phyloP scores from a whole-genome alignment of 2,888 invertebrate genomes.

The Cheilosia vulpina region DNA sequence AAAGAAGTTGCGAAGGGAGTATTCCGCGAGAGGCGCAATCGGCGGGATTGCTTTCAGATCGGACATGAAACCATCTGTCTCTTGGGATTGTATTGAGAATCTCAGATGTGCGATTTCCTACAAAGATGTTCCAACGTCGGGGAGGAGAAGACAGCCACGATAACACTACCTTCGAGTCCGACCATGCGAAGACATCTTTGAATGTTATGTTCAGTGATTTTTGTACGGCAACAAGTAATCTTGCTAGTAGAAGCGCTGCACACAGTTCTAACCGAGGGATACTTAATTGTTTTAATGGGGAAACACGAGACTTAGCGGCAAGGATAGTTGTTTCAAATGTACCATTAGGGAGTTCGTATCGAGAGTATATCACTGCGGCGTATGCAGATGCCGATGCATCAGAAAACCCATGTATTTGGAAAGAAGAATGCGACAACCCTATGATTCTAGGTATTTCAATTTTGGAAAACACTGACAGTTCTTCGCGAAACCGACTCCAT shows the following conservation, averaged over 20 bases:
- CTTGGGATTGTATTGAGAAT: not conserved
- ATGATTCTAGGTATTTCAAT: not conserved
- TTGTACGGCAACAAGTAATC: slow-evolving; percentile 8
- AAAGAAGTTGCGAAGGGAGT: not conserved
- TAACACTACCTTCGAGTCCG: not conserved
- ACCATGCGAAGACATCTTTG: slow-evolving; percentile 3
- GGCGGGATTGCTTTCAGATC: not conserved
- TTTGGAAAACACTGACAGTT: not conserved
- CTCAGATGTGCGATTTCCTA: not conserved
- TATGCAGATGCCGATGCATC: too few species aligned
- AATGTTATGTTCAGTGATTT: not conserved
- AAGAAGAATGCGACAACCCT: not conserved
- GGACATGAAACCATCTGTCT: not conserved
- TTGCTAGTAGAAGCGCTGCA: too few species aligned
- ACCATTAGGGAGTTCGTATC: too few species aligned
- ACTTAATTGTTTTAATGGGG: slow-evolving; percentile 3
- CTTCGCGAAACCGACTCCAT: not conserved
- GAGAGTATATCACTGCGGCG: too few species aligned
- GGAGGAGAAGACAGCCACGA: not conserved
- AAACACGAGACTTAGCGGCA: not conserved
- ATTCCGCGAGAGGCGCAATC: not conserved
- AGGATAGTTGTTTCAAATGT: too few species aligned
- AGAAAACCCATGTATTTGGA: not conserved
- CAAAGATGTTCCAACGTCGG: not conserved
- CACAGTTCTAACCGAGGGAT: slow-evolving; percentile 12